phyloP scores from a whole-genome alignment of 1,140 invertebrate species.

The Mamestra configurata region DNA sequence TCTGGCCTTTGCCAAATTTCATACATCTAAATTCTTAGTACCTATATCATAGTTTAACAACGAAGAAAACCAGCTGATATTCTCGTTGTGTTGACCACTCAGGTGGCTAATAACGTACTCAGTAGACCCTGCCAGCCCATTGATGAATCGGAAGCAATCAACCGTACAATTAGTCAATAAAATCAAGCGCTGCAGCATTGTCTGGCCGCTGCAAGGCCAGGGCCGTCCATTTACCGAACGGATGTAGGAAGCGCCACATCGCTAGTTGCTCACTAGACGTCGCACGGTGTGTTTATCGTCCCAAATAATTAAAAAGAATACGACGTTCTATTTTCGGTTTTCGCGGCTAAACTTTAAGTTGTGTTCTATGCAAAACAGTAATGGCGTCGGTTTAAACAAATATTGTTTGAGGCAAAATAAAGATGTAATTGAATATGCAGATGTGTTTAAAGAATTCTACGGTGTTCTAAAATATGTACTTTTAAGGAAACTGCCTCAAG shows the following conservation, averaged over 20 bases:
- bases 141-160: constrained; percentile 57
- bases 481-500: constrained; percentile 17
- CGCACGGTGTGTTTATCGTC: constrained; percentile 41
- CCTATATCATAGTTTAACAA: not conserved
- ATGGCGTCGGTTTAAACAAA: not conserved
- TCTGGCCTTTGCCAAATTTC: no score
- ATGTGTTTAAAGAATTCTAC: not conserved
- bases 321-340: constrained; percentile 9
- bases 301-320: constrained; percentile 36
- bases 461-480: not conserved
- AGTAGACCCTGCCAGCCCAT: not conserved
- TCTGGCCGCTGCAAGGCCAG: constrained; percentile 64
- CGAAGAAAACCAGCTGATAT: not conserved
- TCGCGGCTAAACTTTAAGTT: not conserved
- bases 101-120: not conserved
- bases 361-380: not conserved
- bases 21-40: no score
- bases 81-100: not conserved
- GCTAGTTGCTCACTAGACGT: constrained; percentile 60
- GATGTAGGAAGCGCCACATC: constrained; percentile 64
- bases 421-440: not conserved
- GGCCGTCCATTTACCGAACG: constrained; percentile 58
- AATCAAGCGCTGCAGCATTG: constrained; percentile 59
- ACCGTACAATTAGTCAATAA: constrained; percentile 59
- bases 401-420: not conserved